Evolutionary conservation across 2,888 invertebrate species (phyloP), one percentile per base, ranked within the genome.

Genomic region (Archaeoteleia sp.): DNA sequence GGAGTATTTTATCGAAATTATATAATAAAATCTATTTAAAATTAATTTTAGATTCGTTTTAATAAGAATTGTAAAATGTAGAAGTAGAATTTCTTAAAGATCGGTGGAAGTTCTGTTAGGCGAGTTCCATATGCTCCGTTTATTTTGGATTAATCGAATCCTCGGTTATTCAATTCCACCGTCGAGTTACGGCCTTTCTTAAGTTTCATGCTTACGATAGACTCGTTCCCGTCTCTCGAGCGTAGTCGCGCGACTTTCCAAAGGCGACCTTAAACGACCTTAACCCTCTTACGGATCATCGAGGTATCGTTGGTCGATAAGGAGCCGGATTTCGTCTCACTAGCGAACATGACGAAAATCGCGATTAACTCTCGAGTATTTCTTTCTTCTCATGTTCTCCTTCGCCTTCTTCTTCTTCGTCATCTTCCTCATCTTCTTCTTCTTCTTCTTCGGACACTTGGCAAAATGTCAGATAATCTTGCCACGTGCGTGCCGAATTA

Each of bases 251-350:
- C 65, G 55, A 71, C 71, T 71, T 71, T 71, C 71, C 71, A 71
- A 66, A 66, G 66, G 66, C 68, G 68, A 71, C 71, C 71, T 71
- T 71, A 71, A 71, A 71, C 71, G 71, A 68, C 71, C 71, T 71
- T 71, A 71, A 68, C 71, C 71, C 71, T 55, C 53, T 70, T 63
- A 53, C 32, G 25, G 34, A 34, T 51, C 46, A 34, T 54, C 68
- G 49, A 25, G 30, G 61, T 34, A 35, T 42, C 65, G 43, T 40
- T 49, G 30, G 49, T 37, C 54, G 43, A 51, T 27, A 29, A 29
- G 30, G 12, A 39, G 43, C 27, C 32, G 40, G 32, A 55, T 62
- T 66, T 66, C 43, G 55, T 66, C 54, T 27, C 8, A 46, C 13
- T 14, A 49, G 12, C 12, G 15, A 29, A 39, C 35, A 14, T 15